Conservation (phyloP, 2,113 vertebrate species). For the Chaenogobius annularis region DNA sequence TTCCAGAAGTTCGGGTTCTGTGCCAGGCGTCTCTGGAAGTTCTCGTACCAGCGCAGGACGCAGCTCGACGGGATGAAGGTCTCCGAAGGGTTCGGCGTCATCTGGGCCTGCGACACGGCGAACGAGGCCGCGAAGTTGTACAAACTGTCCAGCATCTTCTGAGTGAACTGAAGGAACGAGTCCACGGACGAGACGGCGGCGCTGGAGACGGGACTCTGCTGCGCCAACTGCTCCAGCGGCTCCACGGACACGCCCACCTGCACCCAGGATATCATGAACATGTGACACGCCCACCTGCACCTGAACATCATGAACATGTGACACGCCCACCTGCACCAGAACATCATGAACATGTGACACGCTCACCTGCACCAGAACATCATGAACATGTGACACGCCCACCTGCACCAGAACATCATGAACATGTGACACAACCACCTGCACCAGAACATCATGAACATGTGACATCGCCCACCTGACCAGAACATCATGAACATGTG, state of each 20-base stretch:
- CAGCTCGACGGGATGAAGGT: constrained; percentile 93
- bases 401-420: too few species aligned
- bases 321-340: too few species aligned
- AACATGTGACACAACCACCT: too few species aligned
- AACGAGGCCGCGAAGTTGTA: constrained; percentile 94
- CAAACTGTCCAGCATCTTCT: constrained; percentile 96
- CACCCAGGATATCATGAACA: too few species aligned
- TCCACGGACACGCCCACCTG: constrained; percentile 93
- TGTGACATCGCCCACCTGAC: too few species aligned
- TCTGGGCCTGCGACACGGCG: constrained; percentile 91
- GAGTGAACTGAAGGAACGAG: constrained; percentile 92
- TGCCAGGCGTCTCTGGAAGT: constrained; percentile 90
- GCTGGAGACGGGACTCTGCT: constrained; percentile 89
- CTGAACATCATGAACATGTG: too few species aligned
- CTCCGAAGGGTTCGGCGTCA: constrained; percentile 90
- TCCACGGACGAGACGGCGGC: constrained; percentile 88
- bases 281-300: too few species aligned
- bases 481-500: too few species aligned
- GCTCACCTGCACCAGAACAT: too few species aligned
- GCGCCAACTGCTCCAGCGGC: constrained; percentile 85
- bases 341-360: too few species aligned
- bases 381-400: too few species aligned
- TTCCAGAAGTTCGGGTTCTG: constrained; percentile 98
- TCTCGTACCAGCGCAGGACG: constrained; percentile 94
- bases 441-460: too few species aligned